Evolutionary conservation across 2,888 invertebrate species (phyloP).

Genomic region (Brachylomia viminalis): DNA sequence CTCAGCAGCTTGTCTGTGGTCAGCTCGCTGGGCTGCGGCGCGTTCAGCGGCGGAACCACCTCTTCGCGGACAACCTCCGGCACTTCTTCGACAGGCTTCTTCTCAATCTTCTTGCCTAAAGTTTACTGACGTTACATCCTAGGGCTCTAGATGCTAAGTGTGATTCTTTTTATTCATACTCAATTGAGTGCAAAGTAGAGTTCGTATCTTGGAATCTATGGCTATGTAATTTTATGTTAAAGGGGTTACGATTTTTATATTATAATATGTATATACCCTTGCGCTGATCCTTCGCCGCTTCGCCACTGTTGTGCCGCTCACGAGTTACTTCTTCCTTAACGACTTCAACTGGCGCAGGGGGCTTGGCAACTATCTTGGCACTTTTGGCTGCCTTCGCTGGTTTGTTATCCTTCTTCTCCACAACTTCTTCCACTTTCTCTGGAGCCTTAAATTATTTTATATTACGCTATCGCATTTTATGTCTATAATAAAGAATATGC

Average conservation of each 20-base stretch:
- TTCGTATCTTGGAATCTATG: not conserved
- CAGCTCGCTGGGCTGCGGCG: conserved; percentile 85
- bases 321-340: conserved; percentile 78
- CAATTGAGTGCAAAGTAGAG: not conserved
- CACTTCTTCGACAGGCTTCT: conserved; percentile 76
- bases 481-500: conserved; percentile 57
- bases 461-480: conserved; percentile 15
- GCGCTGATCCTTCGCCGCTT: conserved; percentile 85
- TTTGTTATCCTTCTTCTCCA: conserved; percentile 82
- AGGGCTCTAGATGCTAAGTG: not conserved
- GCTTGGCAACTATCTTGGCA: conserved; percentile 70
- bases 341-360: conserved; percentile 72
- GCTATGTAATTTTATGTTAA: conserved; percentile 6
- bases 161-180: not conserved
- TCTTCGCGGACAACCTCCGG: conserved; percentile 75
- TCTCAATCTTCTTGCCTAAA: conserved; percentile 83
- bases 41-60: conserved; percentile 83
- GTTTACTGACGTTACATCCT: conserved; percentile 28
- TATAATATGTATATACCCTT: conserved; percentile 75
- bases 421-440: conserved; percentile 83
- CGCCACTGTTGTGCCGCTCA: conserved; percentile 79
- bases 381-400: conserved; percentile 74
- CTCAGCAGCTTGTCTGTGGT: conserved; percentile 86
- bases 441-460: conserved; percentile 67
- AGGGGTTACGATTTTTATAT: not conserved